Percentiles rank a stretch among this genome's conserved stretches.
These are phyloP conservation scores for Macropis europaea DNA, from an alignment of 2,888 invertebrate genomes.

Conservation along the genomic window DNA sequence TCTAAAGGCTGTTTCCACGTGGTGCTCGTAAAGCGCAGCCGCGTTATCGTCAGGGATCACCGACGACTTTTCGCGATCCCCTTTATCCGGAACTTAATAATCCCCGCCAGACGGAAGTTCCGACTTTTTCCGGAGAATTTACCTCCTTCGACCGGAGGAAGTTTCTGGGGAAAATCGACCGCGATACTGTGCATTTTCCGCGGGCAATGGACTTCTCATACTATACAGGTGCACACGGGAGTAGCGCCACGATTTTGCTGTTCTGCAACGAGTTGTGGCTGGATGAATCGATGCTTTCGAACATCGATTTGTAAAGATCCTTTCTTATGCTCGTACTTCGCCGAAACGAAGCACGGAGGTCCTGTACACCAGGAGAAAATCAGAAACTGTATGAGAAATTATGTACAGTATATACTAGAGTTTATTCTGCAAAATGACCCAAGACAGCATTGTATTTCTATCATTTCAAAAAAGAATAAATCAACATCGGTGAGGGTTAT, in stretches of 20 bases:
- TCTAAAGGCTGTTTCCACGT: not conserved
- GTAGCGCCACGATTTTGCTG: too few relatives aligned
- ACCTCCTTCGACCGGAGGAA: not conserved
- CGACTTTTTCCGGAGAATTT: conserved; percentile 4
- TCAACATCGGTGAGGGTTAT: too few relatives aligned
- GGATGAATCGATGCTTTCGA: too few relatives aligned
- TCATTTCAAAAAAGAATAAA: too few relatives aligned
- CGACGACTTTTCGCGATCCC: conserved; percentile 9
- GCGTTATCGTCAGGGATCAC: conserved; percentile 21
- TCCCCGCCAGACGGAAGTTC: conserved; percentile 17
- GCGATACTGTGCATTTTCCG: not conserved
- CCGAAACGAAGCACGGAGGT: too few relatives aligned
- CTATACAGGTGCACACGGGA: not conserved
- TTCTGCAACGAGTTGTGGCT: too few relatives aligned
- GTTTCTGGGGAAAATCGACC: conserved; percentile 9
- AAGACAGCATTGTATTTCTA: too few relatives aligned
- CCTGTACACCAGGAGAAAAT: too few relatives aligned
- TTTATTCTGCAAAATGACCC: too few relatives aligned
- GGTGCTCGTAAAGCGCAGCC: conserved; percentile 10
- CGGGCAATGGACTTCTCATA: not conserved
- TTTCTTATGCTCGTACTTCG: not conserved
- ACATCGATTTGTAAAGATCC: too few relatives aligned
- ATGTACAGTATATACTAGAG: too few relatives aligned
- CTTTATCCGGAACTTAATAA: conserved; percentile 27
- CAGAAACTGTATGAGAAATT: too few relatives aligned